Percentiles rank a stretch among this genome's conserved stretches.
phyloP scores from a whole-genome alignment of 2,113 vertebrate genomes.

The Laticauda laticaudata region DNA sequence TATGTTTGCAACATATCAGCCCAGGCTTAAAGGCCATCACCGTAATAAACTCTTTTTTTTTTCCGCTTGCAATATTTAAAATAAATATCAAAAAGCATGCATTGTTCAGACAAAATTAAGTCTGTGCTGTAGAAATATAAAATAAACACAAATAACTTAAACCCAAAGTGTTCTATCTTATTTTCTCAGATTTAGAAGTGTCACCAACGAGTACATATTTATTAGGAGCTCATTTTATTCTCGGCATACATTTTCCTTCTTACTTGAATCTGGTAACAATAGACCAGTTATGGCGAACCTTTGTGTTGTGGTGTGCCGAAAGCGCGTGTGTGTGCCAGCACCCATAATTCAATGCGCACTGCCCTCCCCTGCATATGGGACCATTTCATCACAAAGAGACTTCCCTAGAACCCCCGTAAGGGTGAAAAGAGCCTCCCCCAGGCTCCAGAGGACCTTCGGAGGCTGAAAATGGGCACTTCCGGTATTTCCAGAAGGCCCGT shows the following conservation, averaged over 20 bases:
- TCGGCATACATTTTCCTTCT: not conserved
- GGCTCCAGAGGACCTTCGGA: too few relatives aligned
- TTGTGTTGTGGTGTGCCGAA: too few relatives aligned
- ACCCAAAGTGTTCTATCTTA: conserved; percentile 62
- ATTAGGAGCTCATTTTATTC: not conserved
- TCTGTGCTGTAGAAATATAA: conserved; percentile 59
- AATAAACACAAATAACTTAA: conserved; percentile 66
- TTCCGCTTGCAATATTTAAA: conserved; percentile 52
- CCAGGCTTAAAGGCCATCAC: conserved; percentile 44
- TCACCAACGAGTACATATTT: conserved; percentile 24
- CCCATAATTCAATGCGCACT: too few relatives aligned
- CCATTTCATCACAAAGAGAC: too few relatives aligned
- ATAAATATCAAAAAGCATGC: conserved; percentile 53
- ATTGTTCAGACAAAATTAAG: conserved; percentile 48
- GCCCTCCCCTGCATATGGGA: too few relatives aligned
- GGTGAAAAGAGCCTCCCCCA: too few relatives aligned
- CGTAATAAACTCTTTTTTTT: conserved; percentile 52
- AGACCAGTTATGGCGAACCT: too few relatives aligned
- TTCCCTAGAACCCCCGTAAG: too few relatives aligned
- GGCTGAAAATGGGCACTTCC: too few relatives aligned
- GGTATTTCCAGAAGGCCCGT: too few relatives aligned
- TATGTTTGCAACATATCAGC: conserved; percentile 33
- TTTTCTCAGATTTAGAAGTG: conserved; percentile 51
- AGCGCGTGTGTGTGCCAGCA: too few relatives aligned
- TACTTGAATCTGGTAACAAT: not conserved